Base-by-base conservation (phyloP, 2,113 vertebrate species). In the rabbit (Oryctolagus cuniculus) region DNA sequence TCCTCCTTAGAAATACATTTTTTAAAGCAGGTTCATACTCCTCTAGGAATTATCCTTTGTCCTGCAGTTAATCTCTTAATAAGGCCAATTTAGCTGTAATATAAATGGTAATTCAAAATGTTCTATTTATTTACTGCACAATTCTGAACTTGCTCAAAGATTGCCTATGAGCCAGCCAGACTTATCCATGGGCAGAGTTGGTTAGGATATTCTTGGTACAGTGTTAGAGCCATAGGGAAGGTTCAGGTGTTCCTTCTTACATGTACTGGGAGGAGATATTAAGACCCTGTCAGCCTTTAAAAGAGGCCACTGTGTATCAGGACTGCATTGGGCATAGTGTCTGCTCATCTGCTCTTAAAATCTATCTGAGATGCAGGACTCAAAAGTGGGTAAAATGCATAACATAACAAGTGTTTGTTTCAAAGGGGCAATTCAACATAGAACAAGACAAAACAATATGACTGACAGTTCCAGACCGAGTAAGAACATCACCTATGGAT, bases 1-100 rank as follows among this genome's bases (percentile, higher is more conserved):
- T 95, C 80, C 93, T 95, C 66, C 75, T 89, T 81, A 86, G 61
- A 55, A 49, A 95, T 92, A 92, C 13, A 93, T 85, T 90, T 38
- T 97, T 89, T 34, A 92, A 95, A 93, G 69, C 92, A 19, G 89
- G 72, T 92, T 83, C 93, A 93, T 96, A 96, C 93, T 92, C 96
- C 80, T 95, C 78, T 69, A 84, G 70, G 89, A 97, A 61, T 79
- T 93, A 87, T 95, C 63, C 82, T 96, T 95, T 96, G 95, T 95
- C 70, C 96, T 91, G 53, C 1, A 95, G 70, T 95, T 96, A 97
- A 97, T 97, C 97, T 96, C 93, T 97, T 97, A 96, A 97, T 97
- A 96, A 97, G 92, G 83, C 79, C 91, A 96, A 95, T 93, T 97
- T 95, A 80, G 82, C 61, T 96, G 79, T 91, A 91, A 87, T 90